Conservation (phyloP, 2,888 invertebrate genomes). For the Rhyacophila evoluta region DNA sequence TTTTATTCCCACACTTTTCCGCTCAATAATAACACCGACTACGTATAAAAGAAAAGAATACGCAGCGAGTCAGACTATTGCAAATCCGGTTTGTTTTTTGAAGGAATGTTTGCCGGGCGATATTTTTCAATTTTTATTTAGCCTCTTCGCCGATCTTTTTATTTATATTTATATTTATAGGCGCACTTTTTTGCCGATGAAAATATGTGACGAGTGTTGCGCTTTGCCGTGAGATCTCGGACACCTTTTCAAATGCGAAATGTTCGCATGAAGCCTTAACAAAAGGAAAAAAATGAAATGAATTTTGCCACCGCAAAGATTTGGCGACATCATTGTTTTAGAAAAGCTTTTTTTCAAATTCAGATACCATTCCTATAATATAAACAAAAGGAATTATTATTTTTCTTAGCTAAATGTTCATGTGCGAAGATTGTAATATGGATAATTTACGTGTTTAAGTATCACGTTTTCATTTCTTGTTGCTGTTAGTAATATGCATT, state of each 20-base stretch:
- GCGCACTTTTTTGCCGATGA: constrained; percentile 70
- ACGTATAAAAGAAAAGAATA: constrained; percentile 29
- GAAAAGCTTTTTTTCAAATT: no score
- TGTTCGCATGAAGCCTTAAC: constrained; percentile 40
- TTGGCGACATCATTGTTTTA: not conserved
- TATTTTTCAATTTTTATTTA: constrained; percentile 53
- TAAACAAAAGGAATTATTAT: no score
- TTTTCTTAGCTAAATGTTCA: no score
- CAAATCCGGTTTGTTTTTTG: constrained; percentile 54
- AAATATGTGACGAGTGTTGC: constrained; percentile 73
- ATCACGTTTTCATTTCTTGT: no score
- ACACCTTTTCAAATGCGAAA: constrained; percentile 61
- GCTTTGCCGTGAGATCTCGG: constrained; percentile 72
- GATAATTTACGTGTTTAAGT: no score
- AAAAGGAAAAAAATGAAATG: constrained; percentile 35
- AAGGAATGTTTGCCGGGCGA: constrained; percentile 52
- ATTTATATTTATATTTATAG: constrained; percentile 68
- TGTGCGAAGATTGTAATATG: no score
- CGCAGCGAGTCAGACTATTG: constrained; percentile 38
- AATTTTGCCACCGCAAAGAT: constrained; percentile 17
- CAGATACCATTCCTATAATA: no score
- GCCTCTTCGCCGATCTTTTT: constrained; percentile 50
- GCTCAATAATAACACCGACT: constrained; percentile 14
- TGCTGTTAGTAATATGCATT: no score
- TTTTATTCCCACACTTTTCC: constrained; percentile 3